Evolutionary conservation across 2,113 vertebrate genomes (phyloP).

Genomic region (Himantopus leucocephalus): DNA sequence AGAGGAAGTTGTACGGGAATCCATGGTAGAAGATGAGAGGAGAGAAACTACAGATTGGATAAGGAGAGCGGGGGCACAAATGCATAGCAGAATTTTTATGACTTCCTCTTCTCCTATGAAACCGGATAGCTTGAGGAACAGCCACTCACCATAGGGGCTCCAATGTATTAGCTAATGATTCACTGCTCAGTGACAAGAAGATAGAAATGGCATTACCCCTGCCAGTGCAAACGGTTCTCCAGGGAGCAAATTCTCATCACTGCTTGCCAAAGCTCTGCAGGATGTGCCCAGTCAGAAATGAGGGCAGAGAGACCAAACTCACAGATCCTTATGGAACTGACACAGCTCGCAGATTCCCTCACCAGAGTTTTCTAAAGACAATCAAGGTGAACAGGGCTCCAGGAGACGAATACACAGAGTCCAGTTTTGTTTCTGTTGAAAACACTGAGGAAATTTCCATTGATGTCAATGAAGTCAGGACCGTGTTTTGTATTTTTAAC

Average conservation of each 20-base stretch:
- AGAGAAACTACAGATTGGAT: background rate
- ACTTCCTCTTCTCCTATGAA: background rate
- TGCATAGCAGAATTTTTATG: background rate
- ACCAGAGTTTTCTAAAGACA: background rate
- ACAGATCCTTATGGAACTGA: background rate
- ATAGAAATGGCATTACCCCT: background rate
- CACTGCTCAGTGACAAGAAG: background rate
- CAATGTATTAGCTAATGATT: background rate
- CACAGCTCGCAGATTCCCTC: background rate
- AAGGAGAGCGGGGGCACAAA: background rate
- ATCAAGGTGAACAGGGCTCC: background rate
- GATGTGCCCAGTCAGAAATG: background rate
- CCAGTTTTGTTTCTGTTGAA: background rate
- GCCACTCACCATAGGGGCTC: rapidly evolving
- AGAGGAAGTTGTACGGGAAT: background rate
- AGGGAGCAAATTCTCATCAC: background rate
- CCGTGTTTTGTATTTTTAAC: background rate
- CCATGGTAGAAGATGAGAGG: background rate
- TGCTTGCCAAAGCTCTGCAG: background rate
- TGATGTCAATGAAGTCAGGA: background rate
- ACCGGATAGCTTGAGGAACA: background rate
- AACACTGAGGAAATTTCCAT: background rate
- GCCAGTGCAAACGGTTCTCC: background rate
- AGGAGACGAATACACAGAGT: background rate
- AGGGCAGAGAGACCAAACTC: background rate